Evolutionary conservation across 2,888 invertebrate genomes (phyloP), one percentile per base, ranked within the genome.

Genomic region (Oligia fasciuncula): DNA sequence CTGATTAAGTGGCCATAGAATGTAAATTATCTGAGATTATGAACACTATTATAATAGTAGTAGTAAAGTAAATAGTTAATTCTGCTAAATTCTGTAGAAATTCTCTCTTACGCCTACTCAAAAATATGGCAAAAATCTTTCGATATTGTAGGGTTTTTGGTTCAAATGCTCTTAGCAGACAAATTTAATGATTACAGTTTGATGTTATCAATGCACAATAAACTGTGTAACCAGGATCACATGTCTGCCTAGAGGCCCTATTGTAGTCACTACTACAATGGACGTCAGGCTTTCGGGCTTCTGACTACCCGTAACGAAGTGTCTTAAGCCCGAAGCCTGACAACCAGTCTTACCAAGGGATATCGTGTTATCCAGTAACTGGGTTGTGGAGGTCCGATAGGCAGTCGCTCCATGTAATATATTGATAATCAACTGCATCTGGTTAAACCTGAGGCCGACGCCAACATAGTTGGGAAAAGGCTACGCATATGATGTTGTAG

Each of bases 21-120:
- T 11, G 9, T 57, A 57, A 23, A n/a, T 57, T 57, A 19, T 54
- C 1, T n/a, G 23, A 11, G 23, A 57, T 57, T 57, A 57, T 57
- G 54, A 57, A 57, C 3, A 57, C 23, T 23, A 23, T 3, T 8
- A 54, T 54, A 51, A 5, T 54, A 19, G 19, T 54, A 23, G 68
- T 5, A 29, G 11, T 29, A 14, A 73, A 77, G 79, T 85, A 73
- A 73, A 14, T 6, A 77, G 46, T 62, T n/a, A 4, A 49, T 57
- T 66, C 17, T 43, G 43, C 40, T n/a, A 17, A 54, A 63, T 4
- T 60, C n/a, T 60, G 35, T 43, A 46, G 40, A 54, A 23, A 19
- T 49, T 9, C 0, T 46, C 17, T 75, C 17, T 29, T 14, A 51
- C 5, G 9, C 23, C 46, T 49, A 17, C 29, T 14, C 19, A 29